Evolutionary conservation across 2,113 vertebrate species (phyloP), one percentile per base, ranked within the genome.

Genomic region (Nothobranchius furzeri): DNA sequence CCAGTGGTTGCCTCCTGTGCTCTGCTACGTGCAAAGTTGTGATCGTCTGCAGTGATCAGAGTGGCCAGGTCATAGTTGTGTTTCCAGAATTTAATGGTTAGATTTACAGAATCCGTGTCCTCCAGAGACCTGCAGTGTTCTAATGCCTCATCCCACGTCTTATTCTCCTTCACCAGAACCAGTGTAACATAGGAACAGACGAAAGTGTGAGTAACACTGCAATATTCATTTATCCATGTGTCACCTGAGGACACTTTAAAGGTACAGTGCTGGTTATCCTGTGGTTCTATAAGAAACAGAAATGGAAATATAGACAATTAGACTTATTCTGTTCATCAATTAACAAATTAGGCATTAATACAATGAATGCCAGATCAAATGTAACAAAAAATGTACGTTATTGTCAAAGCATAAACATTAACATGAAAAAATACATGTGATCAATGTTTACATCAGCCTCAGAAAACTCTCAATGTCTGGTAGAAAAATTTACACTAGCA

Each of bases 91-190:
- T 6, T 13, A 60, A 13, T 13, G 20, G 12, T 4, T 43, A 20
- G 9, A 12, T 52, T 2, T 8, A 24, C 51, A 25, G 17, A 12
- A 12, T 36, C 53, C 20, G 1, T 3, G 25, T 14, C n/a, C 4
- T 8, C 12, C 47, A 50, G 30, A 20, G 47, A 40, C 47, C 60
- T 63, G 60, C 60, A 63, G 30, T 30, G 4, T 30, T 30, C 30
- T 30, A 30, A 30, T 4, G 30, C 30, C 30, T 30, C 30, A 4
- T 63, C 60, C 60, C 60, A 63, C 1, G 47, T 63, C 4, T 63
- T 63, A n/a, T 51, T 51, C 47, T 63, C 35, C 30, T 20, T 63
- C 60, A 60, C 58, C 17, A 60, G 58, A 47, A 63, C 35, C 60
- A 51, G 47, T 7, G 7, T 51, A 30, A 51, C 60, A 4, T 63